These are phyloP conservation scores for Drosophila quinaria DNA, from an alignment of 2,888 invertebrate genomes.

Conservation along the genomic window DNA sequence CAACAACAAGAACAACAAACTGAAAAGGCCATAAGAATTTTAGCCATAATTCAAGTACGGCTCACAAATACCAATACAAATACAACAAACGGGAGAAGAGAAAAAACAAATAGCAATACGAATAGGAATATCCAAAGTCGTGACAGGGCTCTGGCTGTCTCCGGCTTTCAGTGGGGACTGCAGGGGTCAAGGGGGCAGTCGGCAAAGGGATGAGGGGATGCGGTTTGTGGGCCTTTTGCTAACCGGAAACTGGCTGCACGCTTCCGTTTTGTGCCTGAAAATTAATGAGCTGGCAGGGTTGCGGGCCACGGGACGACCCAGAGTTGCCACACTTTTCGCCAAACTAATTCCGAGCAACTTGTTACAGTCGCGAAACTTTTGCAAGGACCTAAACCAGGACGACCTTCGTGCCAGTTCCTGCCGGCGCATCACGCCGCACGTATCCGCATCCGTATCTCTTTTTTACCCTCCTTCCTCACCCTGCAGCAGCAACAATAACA, in stretches of 20 bases:
- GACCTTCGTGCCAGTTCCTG: conserved; percentile 78
- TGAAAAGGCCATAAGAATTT: conserved; percentile 59
- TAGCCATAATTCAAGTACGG: conserved; percentile 72
- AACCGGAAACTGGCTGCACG: conserved; percentile 82
- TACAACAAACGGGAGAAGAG: conserved; percentile 13
- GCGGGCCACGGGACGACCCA: conserved; percentile 20
- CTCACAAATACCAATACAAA: conserved; percentile 53
- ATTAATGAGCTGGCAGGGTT: conserved; percentile 76
- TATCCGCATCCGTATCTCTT: conserved; percentile 58
- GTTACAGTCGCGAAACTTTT: conserved; percentile 72
- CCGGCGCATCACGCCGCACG: conserved; percentile 73
- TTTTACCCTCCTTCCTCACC: not conserved
- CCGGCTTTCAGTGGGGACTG: conserved; percentile 22
- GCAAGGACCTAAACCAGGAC: conserved; percentile 54
- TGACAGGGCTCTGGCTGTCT: conserved; percentile 68
- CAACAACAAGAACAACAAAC: conserved; percentile 27
- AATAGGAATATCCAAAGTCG: conserved; percentile 49
- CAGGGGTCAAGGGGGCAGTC: not conserved
- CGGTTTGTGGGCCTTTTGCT: conserved; percentile 49
- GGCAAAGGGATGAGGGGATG: not conserved
- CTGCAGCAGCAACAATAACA: conserved; percentile 31
- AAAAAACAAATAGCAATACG: conserved; percentile 18
- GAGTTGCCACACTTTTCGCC: conserved; percentile 81
- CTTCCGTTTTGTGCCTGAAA: conserved; percentile 82
- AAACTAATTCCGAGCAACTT: conserved; percentile 77